These are phyloP conservation scores for Athalia cordata DNA, from an alignment of 2,888 invertebrate species.

Conservation along the genomic window DNA sequence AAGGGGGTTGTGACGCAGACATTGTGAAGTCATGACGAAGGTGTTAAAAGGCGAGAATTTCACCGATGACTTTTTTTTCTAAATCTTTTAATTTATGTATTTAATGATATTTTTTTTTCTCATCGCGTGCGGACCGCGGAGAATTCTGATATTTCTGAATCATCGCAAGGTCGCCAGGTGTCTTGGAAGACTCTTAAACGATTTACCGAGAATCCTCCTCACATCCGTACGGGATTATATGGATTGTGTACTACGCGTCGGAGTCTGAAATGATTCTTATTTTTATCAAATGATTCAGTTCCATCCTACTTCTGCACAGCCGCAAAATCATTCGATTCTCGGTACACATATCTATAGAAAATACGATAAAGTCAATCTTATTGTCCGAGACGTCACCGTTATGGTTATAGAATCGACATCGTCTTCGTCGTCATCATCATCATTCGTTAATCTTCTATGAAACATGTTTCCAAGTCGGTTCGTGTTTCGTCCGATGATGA, in stretches of 20 bases:
- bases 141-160: slow-evolving; percentile 24
- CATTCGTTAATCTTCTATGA: no score
- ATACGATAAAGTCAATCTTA: background rate
- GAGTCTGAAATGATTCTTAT: background rate
- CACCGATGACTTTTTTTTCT: background rate
- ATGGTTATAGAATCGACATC: no score
- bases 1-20: slow-evolving; percentile 2
- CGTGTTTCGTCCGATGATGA: background rate
- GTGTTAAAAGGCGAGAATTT: background rate
- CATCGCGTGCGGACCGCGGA: no score
- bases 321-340: background rate
- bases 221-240: slow-evolving; percentile 8
- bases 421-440: no score
- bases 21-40: slow-evolving; percentile 3
- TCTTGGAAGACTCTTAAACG: background rate
- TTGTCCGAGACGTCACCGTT: no score
- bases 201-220: slow-evolving; percentile 15
- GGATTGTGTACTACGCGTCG: no score
- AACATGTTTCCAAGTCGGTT: background rate
- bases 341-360: no score
- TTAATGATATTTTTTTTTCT: background rate
- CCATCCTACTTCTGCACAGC: background rate
- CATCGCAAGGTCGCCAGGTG: slow-evolving; percentile 14
- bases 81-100: background rate
- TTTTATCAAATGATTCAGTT: slow-evolving; percentile 19